Percentiles rank a stretch among this genome's conserved stretches.
phyloP scores from a whole-genome alignment of 2,888 invertebrate genomes.

The Ochropleura leucogaster region DNA sequence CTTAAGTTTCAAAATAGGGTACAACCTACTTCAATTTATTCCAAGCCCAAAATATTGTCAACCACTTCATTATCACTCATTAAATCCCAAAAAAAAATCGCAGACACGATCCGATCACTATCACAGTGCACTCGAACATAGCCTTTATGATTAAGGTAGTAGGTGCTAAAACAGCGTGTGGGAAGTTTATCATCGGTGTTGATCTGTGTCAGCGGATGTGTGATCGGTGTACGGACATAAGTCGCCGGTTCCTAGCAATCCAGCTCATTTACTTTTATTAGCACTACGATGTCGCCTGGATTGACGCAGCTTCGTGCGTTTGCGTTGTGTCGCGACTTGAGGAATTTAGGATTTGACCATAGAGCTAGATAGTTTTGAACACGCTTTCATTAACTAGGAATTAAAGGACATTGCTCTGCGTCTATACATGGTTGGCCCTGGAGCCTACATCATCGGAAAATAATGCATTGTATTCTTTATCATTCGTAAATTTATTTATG shows the following conservation, averaged over 20 bases:
- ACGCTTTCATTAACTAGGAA: no score
- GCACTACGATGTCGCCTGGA: conserved; percentile 70
- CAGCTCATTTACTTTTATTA: conserved; percentile 85
- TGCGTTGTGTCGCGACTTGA: conserved; percentile 67
- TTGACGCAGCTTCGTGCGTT: conserved; percentile 69
- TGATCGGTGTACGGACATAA: conserved; percentile 67
- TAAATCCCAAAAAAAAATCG: conserved; percentile 42
- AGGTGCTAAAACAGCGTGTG: conserved; percentile 44
- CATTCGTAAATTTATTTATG: no score
- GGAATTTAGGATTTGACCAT: conserved; percentile 20
- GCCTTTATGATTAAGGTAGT: not conserved
- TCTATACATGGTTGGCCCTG: no score
- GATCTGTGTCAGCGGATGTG: conserved; percentile 54
- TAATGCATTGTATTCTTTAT: no score
- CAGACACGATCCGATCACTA: not conserved
- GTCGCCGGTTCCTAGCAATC: conserved; percentile 74
- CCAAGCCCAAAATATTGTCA: conserved; percentile 40
- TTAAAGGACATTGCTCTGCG: no score
- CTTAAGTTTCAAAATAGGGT: conserved; percentile 10
- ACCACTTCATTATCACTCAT: conserved; percentile 55
- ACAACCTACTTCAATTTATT: conserved; percentile 5
- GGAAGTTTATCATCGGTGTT: conserved; percentile 51
- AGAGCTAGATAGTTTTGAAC: no score
- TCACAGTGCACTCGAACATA: not conserved
- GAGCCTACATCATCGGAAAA: no score